Evolutionary conservation across 2,113 vertebrate genomes (phyloP).

Genomic region (Myxocyprinus asiaticus): DNA sequence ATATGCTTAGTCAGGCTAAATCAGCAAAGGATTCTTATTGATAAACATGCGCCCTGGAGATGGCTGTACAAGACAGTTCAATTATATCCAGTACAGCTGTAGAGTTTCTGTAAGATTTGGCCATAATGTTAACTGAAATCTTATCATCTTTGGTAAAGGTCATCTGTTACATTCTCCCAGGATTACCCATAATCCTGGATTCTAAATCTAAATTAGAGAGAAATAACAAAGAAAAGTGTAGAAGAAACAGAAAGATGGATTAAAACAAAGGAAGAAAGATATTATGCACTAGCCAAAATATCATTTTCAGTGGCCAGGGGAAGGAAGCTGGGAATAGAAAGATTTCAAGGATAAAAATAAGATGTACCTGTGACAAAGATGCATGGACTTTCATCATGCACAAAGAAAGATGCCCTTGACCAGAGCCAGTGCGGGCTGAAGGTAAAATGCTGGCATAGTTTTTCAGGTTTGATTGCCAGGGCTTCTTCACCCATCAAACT

Average conservation of each 20-base stretch:
- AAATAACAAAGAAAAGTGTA: too few relatives aligned
- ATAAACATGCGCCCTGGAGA: neutral
- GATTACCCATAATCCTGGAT: too few relatives aligned
- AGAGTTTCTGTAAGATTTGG: too few relatives aligned
- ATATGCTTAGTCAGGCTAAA: constrained; percentile 25
- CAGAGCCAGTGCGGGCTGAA: constrained; percentile 40
- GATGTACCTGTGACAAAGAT: constrained; percentile 49
- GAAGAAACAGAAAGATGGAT: constrained; percentile 27
- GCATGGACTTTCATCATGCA: constrained; percentile 51
- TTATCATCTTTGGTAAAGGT: too few relatives aligned
- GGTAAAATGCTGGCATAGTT: constrained; percentile 39
- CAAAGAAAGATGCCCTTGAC: constrained; percentile 61
- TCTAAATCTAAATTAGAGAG: too few relatives aligned
- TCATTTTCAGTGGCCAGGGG: constrained; percentile 6
- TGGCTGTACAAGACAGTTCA: neutral
- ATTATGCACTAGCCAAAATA: constrained; percentile 20
- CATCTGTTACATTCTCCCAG: too few relatives aligned
- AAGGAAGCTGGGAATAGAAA: constrained; percentile 6
- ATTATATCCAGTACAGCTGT: neutral
- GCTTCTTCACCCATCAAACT: constrained; percentile 53
- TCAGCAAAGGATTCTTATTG: neutral
- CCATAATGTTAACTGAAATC: neutral
- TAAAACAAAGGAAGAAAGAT: constrained; percentile 51
- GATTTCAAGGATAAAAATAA: constrained; percentile 50
- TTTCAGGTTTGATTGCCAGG: constrained; percentile 40